phyloP scores from a whole-genome alignment of 30 jellyfish, hydroid and myxozoan genomes.

The Rhopilema esculentum region DNA sequence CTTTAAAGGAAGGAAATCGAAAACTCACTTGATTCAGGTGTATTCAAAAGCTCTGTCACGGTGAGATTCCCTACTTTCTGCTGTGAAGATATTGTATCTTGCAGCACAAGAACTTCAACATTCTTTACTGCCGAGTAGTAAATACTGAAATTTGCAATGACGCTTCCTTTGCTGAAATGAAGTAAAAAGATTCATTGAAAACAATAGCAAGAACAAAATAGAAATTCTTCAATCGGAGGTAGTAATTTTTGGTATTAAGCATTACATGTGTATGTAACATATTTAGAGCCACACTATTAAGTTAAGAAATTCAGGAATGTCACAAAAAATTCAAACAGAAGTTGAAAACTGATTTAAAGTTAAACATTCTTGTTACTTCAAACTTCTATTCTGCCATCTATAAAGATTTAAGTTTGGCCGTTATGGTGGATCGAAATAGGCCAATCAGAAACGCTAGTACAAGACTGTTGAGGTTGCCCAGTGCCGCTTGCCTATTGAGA shows the following conservation, averaged over 20 bases:
- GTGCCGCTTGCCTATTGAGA: too few relatives aligned
- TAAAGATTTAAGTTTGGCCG: too few relatives aligned
- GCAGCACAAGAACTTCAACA: slow-evolving; percentile 42
- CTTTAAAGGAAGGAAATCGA: background rate
- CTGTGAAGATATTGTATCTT: slow-evolving; percentile 32
- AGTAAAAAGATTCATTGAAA: background rate
- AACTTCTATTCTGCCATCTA: too few relatives aligned
- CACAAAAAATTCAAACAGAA: too few relatives aligned
- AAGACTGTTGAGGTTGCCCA: too few relatives aligned
- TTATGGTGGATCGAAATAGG: too few relatives aligned
- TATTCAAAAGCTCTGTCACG: slow-evolving; percentile 6
- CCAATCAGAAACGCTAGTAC: too few relatives aligned
- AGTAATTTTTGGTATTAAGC: background rate
- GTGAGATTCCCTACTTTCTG: slow-evolving; percentile 32
- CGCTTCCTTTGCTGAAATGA: slow-evolving; percentile 62
- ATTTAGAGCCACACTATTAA: background rate
- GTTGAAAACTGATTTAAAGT: too few relatives aligned
- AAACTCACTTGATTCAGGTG: slow-evolving; percentile 11
- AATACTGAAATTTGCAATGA: slow-evolving; percentile 51
- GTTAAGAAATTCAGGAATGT: background rate
- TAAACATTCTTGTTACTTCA: too few relatives aligned
- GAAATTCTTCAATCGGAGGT: too few relatives aligned
- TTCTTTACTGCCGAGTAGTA: slow-evolving; percentile 30
- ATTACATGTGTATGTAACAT: background rate
- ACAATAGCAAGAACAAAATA: background rate